These are phyloP conservation scores for Antennarius striatus DNA, from an alignment of 2,113 vertebrate genomes.

Conservation along the genomic window DNA sequence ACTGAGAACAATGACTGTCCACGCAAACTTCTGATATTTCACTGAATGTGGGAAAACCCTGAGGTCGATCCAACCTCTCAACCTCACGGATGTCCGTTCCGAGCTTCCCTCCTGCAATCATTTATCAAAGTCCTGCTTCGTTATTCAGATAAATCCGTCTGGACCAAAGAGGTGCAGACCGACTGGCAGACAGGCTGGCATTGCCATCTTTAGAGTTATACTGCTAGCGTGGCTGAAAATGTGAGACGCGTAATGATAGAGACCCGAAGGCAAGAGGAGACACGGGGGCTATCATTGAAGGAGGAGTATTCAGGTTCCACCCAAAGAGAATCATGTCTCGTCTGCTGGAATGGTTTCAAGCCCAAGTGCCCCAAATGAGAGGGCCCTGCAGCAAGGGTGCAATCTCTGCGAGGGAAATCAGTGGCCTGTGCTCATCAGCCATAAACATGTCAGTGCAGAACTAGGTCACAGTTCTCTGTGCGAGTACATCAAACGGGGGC, in stretches of 20 bases:
- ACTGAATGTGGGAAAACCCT: too few relatives aligned
- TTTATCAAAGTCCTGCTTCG: not conserved
- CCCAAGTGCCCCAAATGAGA: conserved; percentile 64
- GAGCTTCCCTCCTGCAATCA: not conserved
- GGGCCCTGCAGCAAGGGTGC: conserved; percentile 66
- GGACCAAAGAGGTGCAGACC: not conserved
- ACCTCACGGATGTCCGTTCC: not conserved
- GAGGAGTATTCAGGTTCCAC: conserved; percentile 46
- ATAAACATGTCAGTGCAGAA: conserved; percentile 76
- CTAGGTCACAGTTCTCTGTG: conserved; percentile 74
- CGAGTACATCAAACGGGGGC: conserved; percentile 61
- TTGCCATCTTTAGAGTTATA: not conserved
- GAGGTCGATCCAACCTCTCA: not conserved
- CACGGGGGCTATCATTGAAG: conserved; percentile 5
- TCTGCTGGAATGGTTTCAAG: conserved; percentile 51
- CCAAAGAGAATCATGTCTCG: conserved; percentile 51
- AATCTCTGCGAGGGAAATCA: conserved; percentile 72
- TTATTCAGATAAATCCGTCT: not conserved
- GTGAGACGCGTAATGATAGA: conserved; percentile 8
- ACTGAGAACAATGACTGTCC: too few relatives aligned
- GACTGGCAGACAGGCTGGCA: not conserved
- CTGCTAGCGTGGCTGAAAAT: conserved; percentile 4
- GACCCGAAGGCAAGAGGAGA: conserved; percentile 29
- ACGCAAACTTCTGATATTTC: too few relatives aligned
- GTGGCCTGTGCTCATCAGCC: conserved; percentile 73